Base-by-base conservation (phyloP, 37 sponge, comb jelly and placozoan species). In the Geodia barretti region DNA sequence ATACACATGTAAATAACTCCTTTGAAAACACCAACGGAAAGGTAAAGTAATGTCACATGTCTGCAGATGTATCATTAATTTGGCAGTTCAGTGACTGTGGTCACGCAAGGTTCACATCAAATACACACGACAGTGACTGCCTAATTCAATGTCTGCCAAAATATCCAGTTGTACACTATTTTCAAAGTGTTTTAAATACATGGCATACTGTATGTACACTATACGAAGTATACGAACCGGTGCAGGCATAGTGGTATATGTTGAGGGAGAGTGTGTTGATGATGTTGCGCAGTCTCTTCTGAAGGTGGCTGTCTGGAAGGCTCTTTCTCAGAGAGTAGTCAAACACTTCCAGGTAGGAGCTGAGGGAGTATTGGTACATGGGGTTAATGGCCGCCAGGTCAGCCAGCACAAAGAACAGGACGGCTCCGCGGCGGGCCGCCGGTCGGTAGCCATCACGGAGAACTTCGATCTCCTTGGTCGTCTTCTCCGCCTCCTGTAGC, bases 301-400 rank as follows among this genome's bases (percentile, higher is more conserved):
- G 78, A 0, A 98, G 85, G 73, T 93, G 95, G 35, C 87, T 77
- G 76, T 96, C 95, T 26, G 99, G 99, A 38, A 96, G 77, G 58
- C 89, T 88, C 87, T 92, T 94, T 75, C 69, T 82, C 59, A 98
- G 83, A 0, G 95, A 94, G 84, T 89, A 80, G 85, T 94, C 80
- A 82, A 98, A 98, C 83, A 98, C 97, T 5, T 87, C 88, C 37
- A 98, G 91, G 78, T 93, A 98, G 31, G 97, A 82, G 60, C 43
- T 92, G 74, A 98, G 93, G 26, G 95, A 94, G 86, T 98, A 98
- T 81, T 98, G 99, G 88, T 98, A 98, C 99, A 98, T 98, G 65
- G 88, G 74, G 84, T 92, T 98, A 75, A 98, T 96, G 77, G 92
- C 91, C 21, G 99, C 97, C 97, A 98, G 96, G 37, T 96, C 95